These are phyloP conservation scores for Varanus komodoensis DNA, from an alignment of 2,113 vertebrate species.

Conservation along the genomic window DNA sequence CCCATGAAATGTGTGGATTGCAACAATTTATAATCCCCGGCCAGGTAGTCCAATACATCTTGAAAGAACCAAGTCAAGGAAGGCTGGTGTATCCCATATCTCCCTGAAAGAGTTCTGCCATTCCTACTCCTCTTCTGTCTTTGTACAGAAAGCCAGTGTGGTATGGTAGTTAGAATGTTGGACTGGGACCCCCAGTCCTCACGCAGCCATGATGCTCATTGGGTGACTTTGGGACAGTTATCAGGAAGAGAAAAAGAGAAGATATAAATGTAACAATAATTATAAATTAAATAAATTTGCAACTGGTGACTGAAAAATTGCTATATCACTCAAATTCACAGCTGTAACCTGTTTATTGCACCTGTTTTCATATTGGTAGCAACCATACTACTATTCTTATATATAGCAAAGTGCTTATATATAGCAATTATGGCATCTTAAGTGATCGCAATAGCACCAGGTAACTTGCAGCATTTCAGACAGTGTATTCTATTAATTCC, in stretches of 20 bases:
- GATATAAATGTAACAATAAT: no score
- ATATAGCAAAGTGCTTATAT: conserved; percentile 2
- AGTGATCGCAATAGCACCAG: conserved; percentile 17
- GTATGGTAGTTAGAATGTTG: no score
- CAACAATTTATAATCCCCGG: no score
- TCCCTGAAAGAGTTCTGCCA: not conserved
- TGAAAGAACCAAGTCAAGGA: no score
- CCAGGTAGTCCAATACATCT: no score
- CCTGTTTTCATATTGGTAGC: conserved; percentile 51
- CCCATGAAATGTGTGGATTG: no score
- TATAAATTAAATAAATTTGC: conserved; percentile 27
- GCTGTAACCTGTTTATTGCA: conserved; percentile 18
- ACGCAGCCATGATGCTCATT: no score
- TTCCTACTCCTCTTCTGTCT: not conserved
- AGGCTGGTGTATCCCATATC: not conserved
- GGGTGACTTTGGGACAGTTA: no score
- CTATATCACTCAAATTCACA: conserved; percentile 17
- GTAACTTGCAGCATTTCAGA: conserved; percentile 43
- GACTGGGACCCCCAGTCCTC: no score
- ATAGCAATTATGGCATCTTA: conserved; percentile 45
- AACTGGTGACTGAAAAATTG: conserved; percentile 31
- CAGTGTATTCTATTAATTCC: conserved; percentile 1
- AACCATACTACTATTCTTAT: conserved; percentile 64
- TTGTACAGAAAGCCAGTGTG: not conserved
- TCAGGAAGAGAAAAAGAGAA: no score